A percentile compares a stretch with the other conserved stretches of the same genome.
Conservation (phyloP, 2,888 invertebrate species). For the Mantis religiosa region DNA sequence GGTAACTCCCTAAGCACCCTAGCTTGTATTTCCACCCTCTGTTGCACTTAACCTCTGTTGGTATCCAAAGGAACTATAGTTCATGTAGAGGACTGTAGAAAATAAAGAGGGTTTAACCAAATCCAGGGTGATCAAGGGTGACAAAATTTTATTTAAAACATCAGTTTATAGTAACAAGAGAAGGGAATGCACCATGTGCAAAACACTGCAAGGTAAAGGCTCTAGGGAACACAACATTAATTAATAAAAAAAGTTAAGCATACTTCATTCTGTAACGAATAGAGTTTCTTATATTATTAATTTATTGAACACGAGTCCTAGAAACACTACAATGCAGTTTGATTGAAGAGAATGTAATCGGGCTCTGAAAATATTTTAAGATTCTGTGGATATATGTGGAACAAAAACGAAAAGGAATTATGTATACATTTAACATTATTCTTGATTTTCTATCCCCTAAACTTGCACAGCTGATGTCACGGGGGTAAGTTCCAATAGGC, state of each 20-base stretch:
- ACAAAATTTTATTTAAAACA: background rate
- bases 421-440: background rate
- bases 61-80: background rate
- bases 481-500: background rate
- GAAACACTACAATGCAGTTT: background rate
- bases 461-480: background rate
- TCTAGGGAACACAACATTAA: background rate
- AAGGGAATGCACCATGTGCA: background rate
- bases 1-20: background rate
- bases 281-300: background rate
- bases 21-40: background rate
- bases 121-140: background rate
- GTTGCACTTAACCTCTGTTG: background rate
- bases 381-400: background rate
- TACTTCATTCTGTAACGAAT: background rate
- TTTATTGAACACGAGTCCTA: slow-evolving; percentile 1
- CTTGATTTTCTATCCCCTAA: background rate
- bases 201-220: slow-evolving; percentile 1
- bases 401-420: background rate
- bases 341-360: background rate
- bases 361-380: background rate
- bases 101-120: background rate
- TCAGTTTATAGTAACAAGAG: background rate
- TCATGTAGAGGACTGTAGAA: background rate
- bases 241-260: background rate